Percentiles rank a stretch among this genome's conserved stretches.
These are phyloP conservation scores for Megathymus violae DNA, from an alignment of 1,140 invertebrate genomes.

Conservation along the genomic window DNA sequence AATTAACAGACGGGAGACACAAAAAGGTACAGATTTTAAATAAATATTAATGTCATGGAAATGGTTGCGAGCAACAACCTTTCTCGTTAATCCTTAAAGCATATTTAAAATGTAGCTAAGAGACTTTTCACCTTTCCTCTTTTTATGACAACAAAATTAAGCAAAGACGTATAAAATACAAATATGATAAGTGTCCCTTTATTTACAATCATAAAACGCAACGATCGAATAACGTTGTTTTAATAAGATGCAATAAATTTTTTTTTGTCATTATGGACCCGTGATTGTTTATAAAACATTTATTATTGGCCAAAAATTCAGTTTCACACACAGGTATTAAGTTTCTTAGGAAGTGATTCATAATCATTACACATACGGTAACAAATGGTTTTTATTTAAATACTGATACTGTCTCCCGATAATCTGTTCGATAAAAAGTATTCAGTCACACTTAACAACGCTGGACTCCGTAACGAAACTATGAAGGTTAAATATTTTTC, in stretches of 20 bases:
- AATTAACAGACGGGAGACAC: conserved; percentile 45
- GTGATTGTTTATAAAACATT: too few species aligned
- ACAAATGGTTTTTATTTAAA: neutral
- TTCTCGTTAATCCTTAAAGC: conserved; percentile 28
- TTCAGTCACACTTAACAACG: conserved; percentile 26
- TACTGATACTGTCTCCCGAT: conserved; percentile 10
- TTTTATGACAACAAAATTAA: conserved; percentile 8
- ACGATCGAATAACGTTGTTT: too few species aligned
- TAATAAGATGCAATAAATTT: too few species aligned
- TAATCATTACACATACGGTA: neutral
- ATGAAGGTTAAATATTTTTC: conserved; percentile 54
- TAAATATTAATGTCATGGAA: conserved; percentile 44
- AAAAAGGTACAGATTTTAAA: conserved; percentile 43
- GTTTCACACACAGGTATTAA: neutral
- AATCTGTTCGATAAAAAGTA: neutral
- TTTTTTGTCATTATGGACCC: too few species aligned
- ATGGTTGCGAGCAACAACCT: conserved; percentile 24
- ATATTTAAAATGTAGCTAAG: conserved; percentile 28
- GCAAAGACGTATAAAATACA: neutral
- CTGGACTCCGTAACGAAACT: conserved; percentile 50
- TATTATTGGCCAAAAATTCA: too few species aligned
- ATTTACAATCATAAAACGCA: too few species aligned
- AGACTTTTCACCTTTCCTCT: conserved; percentile 16
- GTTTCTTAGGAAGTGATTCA: neutral
- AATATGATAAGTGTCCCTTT: too few species aligned